Base-by-base conservation (phyloP, 2,113 vertebrate genomes). In the Naja naja region DNA sequence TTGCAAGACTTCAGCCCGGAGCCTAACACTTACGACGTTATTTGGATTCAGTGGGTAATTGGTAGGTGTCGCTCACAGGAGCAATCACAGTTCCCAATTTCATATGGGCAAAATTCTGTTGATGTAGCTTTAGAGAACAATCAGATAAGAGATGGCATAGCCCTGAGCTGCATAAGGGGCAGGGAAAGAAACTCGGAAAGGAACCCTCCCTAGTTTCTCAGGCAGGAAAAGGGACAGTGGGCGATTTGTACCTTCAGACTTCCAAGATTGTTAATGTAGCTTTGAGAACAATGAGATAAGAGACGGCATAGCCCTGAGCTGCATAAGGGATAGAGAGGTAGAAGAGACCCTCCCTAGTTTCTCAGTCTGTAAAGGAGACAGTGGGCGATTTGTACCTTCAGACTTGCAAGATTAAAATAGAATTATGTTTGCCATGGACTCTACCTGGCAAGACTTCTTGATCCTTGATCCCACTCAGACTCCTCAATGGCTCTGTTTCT, bases 41-140 rank as follows among this genome's bases (percentile, higher is more conserved):
- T 99, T 97, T 99, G 99, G 99, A 99, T 98, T 90, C 99, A 99
- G 98, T 99, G 99, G 99, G 99, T 99, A 89, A 99, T 99, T 0
- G 99, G 99, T 99, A 96, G 98, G 99, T 93, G 0, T 9, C 2
- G 8, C 2, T 0, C n/a, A 18, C 69, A 20, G 69, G 14, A 74
- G n/a, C 11, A n/a, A 30, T 60, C 47, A 47, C 6, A 47, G 47
- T 69, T n/a, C 30, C 64, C 64, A 69, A n/a, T n/a, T 69, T 69
- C 30, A 16, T 14, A n/a, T 1, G 11, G 12, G 11, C 27, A n/a
- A 64, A 11, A n/a, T 34, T n/a, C 64, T 34, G 27, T 30, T 30
- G 1, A 30, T 12, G 60, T 4, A 64, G 27, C 3, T 30, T 30
- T 64, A 34, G 64, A 16, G n/a, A 18, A 74, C 12, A 30, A 4